Evolutionary conservation across 2,888 invertebrate genomes (phyloP).

Genomic region (Mythimna lalbum): DNA sequence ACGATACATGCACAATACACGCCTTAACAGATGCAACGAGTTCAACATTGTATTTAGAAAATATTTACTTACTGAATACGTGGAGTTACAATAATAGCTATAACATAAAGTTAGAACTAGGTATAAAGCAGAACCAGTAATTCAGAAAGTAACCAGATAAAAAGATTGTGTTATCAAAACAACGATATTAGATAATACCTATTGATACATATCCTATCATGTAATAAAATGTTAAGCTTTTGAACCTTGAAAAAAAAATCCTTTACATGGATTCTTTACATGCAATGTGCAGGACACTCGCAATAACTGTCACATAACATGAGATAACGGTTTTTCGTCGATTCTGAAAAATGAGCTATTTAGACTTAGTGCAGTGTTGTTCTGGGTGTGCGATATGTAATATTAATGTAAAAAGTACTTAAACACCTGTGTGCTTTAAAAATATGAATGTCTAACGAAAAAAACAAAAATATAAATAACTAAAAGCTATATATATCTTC

Average conservation of each 20-base stretch:
- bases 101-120: too few relatives aligned
- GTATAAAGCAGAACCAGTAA: slow-evolving; percentile 6
- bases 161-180: slow-evolving; percentile 8
- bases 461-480: slow-evolving; percentile 13
- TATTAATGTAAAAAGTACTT: neutral
- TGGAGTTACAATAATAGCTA: neutral
- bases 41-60: slow-evolving; percentile 44
- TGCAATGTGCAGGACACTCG: too few relatives aligned
- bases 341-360: too few relatives aligned
- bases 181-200: slow-evolving; percentile 6
- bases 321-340: too few relatives aligned
- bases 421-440: neutral
- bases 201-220: slow-evolving; percentile 1
- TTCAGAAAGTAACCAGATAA: neutral
- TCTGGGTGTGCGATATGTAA: too few relatives aligned
- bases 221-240: slow-evolving; percentile 3
- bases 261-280: too few relatives aligned
- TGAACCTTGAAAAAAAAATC: too few relatives aligned
- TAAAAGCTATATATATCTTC: slow-evolving; percentile 9
- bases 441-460: neutral
- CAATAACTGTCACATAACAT: too few relatives aligned
- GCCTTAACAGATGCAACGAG: slow-evolving; percentile 66
- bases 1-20: slow-evolving; percentile 67
- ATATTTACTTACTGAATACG: slow-evolving; percentile 20
- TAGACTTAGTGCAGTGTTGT: too few relatives aligned